These are phyloP conservation scores for Lophius piscatorius DNA, from an alignment of 2,113 vertebrate species.

Conservation along the genomic window DNA sequence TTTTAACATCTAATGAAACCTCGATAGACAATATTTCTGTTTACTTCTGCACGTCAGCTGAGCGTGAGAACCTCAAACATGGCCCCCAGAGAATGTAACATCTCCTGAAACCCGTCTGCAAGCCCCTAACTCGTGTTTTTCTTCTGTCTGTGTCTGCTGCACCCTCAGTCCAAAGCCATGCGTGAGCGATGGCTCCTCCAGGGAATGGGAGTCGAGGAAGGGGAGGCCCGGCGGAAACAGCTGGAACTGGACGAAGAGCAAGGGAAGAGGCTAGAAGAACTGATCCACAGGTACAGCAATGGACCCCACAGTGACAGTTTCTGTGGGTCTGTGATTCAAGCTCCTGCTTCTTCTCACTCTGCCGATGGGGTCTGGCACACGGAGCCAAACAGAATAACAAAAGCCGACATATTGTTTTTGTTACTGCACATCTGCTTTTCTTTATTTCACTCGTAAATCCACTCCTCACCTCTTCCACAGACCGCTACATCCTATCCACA, in stretches of 20 bases:
- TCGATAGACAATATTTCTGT: too few relatives aligned
- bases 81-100: not conserved
- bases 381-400: slow-evolving; percentile 2
- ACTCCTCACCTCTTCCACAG: not conserved
- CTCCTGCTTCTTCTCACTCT: too few relatives aligned
- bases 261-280: slow-evolving; percentile 89
- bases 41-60: too few relatives aligned
- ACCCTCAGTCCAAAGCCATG: slow-evolving; percentile 91
- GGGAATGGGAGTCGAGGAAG: slow-evolving; percentile 88
- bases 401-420: slow-evolving; percentile 9
- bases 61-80: too few relatives aligned
- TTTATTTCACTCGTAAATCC: not conserved
- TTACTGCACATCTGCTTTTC: slow-evolving; percentile 9
- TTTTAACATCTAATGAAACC: too few relatives aligned
- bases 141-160: slow-evolving; percentile 7
- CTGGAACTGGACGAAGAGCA: slow-evolving; percentile 91
- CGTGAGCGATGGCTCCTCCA: slow-evolving; percentile 98
- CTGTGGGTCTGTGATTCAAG: too few relatives aligned
- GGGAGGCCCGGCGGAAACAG: slow-evolving; percentile 86
- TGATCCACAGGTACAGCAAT: slow-evolving; percentile 86
- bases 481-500: not conserved
- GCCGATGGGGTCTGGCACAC: not conserved
- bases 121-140: too few relatives aligned
- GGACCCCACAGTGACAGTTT: not conserved
- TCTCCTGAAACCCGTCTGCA: not conserved